phyloP scores from a whole-genome alignment of 2,888 invertebrate genomes.

The Keiferia lycopersicella region DNA sequence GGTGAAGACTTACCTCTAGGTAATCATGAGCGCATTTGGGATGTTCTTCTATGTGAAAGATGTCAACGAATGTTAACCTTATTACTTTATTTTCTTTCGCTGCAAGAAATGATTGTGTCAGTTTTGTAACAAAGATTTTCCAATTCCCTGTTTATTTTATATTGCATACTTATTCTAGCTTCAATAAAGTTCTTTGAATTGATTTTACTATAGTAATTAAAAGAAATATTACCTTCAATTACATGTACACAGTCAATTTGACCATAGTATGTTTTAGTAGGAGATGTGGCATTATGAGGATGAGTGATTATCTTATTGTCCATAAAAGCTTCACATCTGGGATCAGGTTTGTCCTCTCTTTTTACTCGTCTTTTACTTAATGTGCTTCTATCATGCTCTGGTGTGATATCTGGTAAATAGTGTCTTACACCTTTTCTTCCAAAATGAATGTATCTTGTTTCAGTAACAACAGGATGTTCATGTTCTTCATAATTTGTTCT shows the following conservation, averaged over 20 bases:
- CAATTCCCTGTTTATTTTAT: neutral
- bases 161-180: neutral
- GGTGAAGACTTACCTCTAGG: slow-evolving; percentile 47
- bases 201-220: neutral
- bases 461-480: neutral
- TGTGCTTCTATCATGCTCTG: neutral
- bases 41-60: slow-evolving; percentile 70
- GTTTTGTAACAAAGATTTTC: neutral
- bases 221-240: slow-evolving; percentile 56
- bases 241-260: slow-evolving; percentile 56
- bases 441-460: slow-evolving; percentile 2
- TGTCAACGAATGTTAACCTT: slow-evolving; percentile 64
- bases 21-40: slow-evolving; percentile 67
- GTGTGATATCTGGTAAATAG: neutral
- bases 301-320: slow-evolving; percentile 48
- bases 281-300: slow-evolving; percentile 46
- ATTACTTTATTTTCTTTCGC: slow-evolving; percentile 56
- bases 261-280: neutral
- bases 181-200: too few species aligned
- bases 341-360: slow-evolving; percentile 46
- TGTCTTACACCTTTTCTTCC: neutral
- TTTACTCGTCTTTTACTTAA: slow-evolving; percentile 40
- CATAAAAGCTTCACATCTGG: slow-evolving; percentile 51
- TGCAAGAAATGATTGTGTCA: slow-evolving; percentile 44
- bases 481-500: neutral